phyloP scores from a whole-genome alignment of 2,113 vertebrate genomes.

The Panthera leo region DNA sequence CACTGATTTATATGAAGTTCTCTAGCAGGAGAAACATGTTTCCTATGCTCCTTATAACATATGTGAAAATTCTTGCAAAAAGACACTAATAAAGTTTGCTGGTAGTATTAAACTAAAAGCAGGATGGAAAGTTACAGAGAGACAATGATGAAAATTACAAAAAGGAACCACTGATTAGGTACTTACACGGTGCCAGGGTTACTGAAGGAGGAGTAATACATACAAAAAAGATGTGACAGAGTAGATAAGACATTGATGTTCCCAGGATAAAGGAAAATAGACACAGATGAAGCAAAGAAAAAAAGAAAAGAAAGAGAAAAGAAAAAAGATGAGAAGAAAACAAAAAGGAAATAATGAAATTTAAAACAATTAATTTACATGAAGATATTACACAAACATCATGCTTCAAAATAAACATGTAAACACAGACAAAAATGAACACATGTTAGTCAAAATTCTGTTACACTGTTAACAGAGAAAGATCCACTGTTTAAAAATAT shows the following conservation, averaged over 20 bases:
- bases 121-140: constrained; percentile 46
- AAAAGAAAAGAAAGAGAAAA: background rate
- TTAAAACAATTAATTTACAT: constrained; percentile 40
- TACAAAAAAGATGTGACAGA: constrained; percentile 46
- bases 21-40: background rate
- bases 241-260: constrained; percentile 61
- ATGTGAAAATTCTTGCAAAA: constrained; percentile 28
- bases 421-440: constrained; percentile 1
- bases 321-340: background rate
- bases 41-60: background rate
- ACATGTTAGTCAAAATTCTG: constrained; percentile 56
- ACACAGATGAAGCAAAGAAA: constrained; percentile 28
- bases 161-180: constrained; percentile 72
- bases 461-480: background rate
- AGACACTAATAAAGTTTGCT: constrained; percentile 27
- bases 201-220: constrained; percentile 59
- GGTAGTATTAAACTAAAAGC: constrained; percentile 41
- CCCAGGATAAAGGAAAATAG: constrained; percentile 57
- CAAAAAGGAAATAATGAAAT: constrained; percentile 53
- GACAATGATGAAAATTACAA: constrained; percentile 32
- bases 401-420: constrained; percentile 63
- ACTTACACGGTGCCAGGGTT: constrained; percentile 73
- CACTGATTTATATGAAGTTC: constrained; percentile 55
- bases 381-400: constrained; percentile 50
- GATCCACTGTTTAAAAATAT: background rate